Percentiles rank a stretch among this genome's conserved stretches.
phyloP scores from a whole-genome alignment of 2,113 vertebrate species.

The Diadophis punctatus region DNA sequence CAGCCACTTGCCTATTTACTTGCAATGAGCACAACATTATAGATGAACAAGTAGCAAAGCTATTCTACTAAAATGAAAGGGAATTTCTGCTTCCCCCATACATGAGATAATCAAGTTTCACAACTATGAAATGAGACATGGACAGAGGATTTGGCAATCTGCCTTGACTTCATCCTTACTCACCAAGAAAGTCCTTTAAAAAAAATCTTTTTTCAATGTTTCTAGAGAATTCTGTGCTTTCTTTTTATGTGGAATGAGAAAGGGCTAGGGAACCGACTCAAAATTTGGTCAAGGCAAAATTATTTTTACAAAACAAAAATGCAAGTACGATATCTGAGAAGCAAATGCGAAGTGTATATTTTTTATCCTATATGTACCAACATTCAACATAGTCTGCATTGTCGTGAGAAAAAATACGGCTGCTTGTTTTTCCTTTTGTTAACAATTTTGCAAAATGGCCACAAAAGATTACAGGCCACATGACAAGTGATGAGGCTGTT shows the following conservation, averaged over 20 bases:
- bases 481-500: slow-evolving; percentile 15
- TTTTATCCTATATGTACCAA: background rate
- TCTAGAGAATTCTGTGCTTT: background rate
- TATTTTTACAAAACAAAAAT: background rate
- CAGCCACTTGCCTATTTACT: background rate
- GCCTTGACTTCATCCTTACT: background rate
- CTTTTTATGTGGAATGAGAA: background rate
- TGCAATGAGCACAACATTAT: background rate
- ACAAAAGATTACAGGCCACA: background rate
- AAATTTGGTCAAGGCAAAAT: background rate
- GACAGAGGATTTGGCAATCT: background rate
- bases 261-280: background rate
- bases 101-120: too few relatives aligned
- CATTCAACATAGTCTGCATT: background rate
- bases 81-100: background rate
- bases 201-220: background rate
- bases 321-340: background rate
- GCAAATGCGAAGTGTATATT: background rate
- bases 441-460: background rate
- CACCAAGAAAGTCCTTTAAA: background rate
- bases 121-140: background rate
- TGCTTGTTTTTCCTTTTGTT: background rate
- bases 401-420: background rate
- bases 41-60: background rate
- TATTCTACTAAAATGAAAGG: background rate